Evolutionary conservation across 1,140 invertebrate genomes (phyloP).

Genomic region (Hypsibius dujardini): DNA sequence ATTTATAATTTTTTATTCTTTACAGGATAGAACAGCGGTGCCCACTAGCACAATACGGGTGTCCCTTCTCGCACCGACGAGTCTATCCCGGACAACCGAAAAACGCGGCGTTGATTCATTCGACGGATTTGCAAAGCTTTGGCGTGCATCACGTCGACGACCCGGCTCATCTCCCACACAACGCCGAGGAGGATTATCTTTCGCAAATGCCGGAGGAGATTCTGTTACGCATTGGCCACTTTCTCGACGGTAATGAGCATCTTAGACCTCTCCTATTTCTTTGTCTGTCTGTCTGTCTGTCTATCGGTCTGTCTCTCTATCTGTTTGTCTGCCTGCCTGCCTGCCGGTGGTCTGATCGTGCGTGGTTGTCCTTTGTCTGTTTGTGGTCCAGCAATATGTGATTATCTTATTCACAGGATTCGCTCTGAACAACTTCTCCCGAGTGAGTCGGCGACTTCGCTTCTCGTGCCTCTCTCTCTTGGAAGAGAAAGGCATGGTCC

Average conservation of each 20-base stretch:
- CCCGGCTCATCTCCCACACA: slow-evolving; percentile 17
- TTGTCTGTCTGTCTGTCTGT: too few species aligned
- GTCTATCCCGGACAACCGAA: slow-evolving; percentile 29
- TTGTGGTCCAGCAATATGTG: slow-evolving; percentile 17
- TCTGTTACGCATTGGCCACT: background rate
- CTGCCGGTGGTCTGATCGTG: background rate
- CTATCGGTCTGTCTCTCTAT: too few species aligned
- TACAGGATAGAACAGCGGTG: slow-evolving; percentile 35
- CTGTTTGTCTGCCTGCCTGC: too few species aligned
- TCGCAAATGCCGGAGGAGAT: background rate
- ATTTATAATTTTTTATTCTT: background rate
- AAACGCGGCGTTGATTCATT: slow-evolving; percentile 32
- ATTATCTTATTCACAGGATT: slow-evolving; percentile 25
- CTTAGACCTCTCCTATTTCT: slow-evolving; percentile 18
- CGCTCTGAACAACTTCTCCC: slow-evolving; percentile 34
- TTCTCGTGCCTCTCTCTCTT: slow-evolving; percentile 32
- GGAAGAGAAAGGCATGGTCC: slow-evolving; percentile 33
- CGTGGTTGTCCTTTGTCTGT: background rate
- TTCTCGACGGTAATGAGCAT: slow-evolving; percentile 16
- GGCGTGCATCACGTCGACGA: slow-evolving; percentile 26
- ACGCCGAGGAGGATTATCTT: background rate
- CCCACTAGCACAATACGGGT: slow-evolving; percentile 36
- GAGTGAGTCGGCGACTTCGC: slow-evolving; percentile 30
- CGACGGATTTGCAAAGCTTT: slow-evolving; percentile 33
- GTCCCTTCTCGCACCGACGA: slow-evolving; percentile 31